A percentile compares a stretch with the other conserved stretches of the same genome.
Evolutionary conservation across 2,113 vertebrate species (phyloP).

Genomic region (Steatornis caripensis): DNA sequence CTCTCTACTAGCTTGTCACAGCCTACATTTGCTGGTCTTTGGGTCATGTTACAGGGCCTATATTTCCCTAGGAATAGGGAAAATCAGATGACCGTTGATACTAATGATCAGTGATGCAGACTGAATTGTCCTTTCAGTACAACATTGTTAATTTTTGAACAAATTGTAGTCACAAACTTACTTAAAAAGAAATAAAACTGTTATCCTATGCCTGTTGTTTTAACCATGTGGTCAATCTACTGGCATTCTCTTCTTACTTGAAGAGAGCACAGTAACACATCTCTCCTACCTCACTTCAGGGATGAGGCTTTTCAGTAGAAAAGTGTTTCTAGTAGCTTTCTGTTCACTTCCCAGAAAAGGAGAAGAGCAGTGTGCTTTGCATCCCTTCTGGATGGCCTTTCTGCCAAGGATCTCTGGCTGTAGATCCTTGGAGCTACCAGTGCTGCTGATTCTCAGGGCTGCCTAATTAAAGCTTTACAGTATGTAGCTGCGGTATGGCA

Average conservation of each 20-base stretch:
- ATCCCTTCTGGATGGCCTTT: background rate
- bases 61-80: background rate
- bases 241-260: background rate
- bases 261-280: background rate
- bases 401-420: background rate
- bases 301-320: background rate
- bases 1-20: background rate
- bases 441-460: background rate
- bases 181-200: background rate
- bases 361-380: background rate
- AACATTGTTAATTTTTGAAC: background rate
- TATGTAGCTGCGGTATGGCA: background rate
- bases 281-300: background rate
- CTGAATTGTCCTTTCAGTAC: background rate
- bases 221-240: background rate
- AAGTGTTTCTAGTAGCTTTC: background rate
- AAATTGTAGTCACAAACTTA: background rate
- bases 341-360: background rate
- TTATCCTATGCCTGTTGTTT: background rate
- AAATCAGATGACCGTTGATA: background rate
- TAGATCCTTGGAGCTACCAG: background rate
- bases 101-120: background rate
- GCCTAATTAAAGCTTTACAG: background rate
- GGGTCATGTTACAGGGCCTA: background rate
- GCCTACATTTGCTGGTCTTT: background rate